These are phyloP conservation scores for Axinella damicornis DNA, from an alignment of 37 sponge, comb jelly and placozoan species.

Conservation along the genomic window DNA sequence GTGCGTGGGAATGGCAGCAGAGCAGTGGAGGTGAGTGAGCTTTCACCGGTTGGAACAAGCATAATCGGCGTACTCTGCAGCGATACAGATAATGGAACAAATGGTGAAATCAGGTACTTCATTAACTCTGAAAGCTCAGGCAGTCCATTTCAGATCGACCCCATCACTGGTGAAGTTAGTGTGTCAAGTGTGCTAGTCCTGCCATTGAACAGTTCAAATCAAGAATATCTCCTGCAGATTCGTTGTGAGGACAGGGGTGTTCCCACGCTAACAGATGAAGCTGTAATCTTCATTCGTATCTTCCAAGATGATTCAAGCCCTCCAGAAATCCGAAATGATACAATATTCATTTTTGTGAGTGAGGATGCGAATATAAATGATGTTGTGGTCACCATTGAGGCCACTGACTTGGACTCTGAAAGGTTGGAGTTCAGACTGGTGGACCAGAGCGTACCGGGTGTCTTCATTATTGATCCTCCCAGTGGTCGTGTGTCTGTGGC, in stretches of 20 bases:
- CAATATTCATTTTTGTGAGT: slow-evolving; percentile 37
- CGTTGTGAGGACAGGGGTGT: slow-evolving; percentile 62
- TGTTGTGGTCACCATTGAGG: slow-evolving; percentile 43
- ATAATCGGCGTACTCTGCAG: slow-evolving; percentile 45
- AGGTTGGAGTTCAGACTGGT: slow-evolving; percentile 17
- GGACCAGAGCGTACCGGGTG: slow-evolving; percentile 37
- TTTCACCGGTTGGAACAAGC: slow-evolving; percentile 25
- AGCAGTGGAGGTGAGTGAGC: slow-evolving; percentile 29
- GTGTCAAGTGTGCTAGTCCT: slow-evolving; percentile 41
- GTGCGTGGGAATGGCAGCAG: slow-evolving; percentile 14
- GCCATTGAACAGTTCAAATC: slow-evolving; percentile 16
- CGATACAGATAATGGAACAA: slow-evolving; percentile 62
- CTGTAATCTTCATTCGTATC: slow-evolving; percentile 41
- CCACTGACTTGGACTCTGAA: slow-evolving; percentile 14
- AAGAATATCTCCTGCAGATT: slow-evolving; percentile 23
- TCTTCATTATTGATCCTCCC: slow-evolving; percentile 36
- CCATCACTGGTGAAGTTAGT: slow-evolving; percentile 42
- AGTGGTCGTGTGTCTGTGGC: slow-evolving; percentile 33
- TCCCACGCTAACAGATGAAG: slow-evolving; percentile 26
- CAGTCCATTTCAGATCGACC: slow-evolving; percentile 42
- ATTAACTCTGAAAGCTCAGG: slow-evolving; percentile 47
- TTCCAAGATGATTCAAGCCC: slow-evolving; percentile 28
- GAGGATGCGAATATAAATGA: slow-evolving; percentile 53
- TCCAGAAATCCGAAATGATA: slow-evolving; percentile 21
- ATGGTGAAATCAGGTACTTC: slow-evolving; percentile 64